Evolutionary conservation across 2,113 vertebrate species (phyloP).

Genomic region (Ctenodactylus gundi): DNA sequence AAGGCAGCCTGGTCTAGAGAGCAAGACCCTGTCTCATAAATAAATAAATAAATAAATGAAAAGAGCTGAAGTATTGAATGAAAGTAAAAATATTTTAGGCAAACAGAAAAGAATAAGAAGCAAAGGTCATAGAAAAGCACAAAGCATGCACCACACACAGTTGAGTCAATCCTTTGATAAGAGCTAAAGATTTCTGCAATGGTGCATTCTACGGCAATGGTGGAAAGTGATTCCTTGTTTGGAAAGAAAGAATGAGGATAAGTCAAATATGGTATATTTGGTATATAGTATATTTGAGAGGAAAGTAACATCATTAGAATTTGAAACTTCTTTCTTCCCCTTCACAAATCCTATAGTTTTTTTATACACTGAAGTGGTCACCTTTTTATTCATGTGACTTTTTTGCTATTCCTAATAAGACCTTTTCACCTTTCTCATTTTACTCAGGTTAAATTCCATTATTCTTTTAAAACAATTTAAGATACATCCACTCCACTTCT

Average conservation of each 20-base stretch:
- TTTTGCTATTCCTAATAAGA: neutral
- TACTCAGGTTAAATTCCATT: neutral
- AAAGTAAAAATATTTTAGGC: conserved; percentile 5
- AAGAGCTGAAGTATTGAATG: neutral
- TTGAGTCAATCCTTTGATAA: neutral
- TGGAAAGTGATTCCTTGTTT: neutral
- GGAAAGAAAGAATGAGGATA: neutral
- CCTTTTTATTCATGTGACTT: neutral
- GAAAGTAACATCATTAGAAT: neutral
- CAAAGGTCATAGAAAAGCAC: neutral
- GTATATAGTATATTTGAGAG: neutral
- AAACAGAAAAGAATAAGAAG: neutral
- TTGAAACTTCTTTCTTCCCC: neutral
- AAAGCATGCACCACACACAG: neutral
- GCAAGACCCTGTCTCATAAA: no score
- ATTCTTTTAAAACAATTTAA: conserved; percentile 16
- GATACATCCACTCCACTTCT: neutral
- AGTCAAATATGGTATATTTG: no score
- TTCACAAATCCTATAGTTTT: neutral
- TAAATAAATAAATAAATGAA: no score
- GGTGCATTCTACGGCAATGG: neutral
- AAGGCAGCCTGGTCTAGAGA: no score
- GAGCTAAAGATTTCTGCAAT: neutral
- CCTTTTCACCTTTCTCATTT: neutral
- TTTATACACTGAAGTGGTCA: neutral